Evolutionary conservation across 2,888 invertebrate genomes (phyloP).

Genomic region (Willowsia nigromaculata): DNA sequence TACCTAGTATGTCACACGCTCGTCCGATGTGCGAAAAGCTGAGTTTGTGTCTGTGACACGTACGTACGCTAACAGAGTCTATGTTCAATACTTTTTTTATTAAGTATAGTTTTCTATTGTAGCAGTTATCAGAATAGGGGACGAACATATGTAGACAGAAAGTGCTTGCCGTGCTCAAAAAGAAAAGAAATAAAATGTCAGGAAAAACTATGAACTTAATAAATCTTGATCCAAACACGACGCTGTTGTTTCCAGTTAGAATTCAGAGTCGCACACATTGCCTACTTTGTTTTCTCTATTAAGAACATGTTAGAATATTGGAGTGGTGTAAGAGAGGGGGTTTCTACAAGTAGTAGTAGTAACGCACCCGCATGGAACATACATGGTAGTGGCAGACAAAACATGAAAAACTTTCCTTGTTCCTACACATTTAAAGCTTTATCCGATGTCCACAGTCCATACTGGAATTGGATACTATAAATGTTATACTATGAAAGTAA

Average conservation of each 20-base stretch:
- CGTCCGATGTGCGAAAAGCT: neutral
- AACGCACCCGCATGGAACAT: neutral
- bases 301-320: neutral
- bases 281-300: neutral
- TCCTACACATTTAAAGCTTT: neutral
- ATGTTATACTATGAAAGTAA: neutral
- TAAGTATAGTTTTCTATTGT: neutral
- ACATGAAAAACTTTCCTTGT: conserved; percentile 14
- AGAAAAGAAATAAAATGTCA: conserved; percentile 17
- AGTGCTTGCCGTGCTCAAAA: neutral
- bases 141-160: neutral
- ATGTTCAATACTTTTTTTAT: neutral
- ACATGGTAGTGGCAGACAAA: neutral
- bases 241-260: neutral
- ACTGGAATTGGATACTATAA: neutral
- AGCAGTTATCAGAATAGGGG: neutral
- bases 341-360: neutral
- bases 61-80: neutral
- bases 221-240: conserved; percentile 41
- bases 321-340: neutral
- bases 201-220: conserved; percentile 47
- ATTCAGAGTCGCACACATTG: neutral
- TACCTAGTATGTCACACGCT: neutral
- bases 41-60: neutral
- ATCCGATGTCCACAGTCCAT: neutral